These are phyloP conservation scores for Dendropsophus ebraccatus DNA, from an alignment of 2,113 vertebrate genomes.

Conservation along the genomic window DNA sequence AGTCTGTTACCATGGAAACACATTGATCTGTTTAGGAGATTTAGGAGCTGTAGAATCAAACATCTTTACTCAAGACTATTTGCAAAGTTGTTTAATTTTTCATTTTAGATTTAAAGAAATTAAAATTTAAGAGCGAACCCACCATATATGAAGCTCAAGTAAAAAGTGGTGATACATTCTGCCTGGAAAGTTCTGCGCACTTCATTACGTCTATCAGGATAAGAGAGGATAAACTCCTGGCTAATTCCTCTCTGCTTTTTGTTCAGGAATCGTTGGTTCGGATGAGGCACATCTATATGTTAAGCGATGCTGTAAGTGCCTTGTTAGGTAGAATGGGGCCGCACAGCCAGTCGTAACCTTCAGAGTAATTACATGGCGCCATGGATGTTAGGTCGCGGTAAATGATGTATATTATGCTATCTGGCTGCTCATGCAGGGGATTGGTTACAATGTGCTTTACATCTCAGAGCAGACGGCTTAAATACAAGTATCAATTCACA, in stretches of 20 bases:
- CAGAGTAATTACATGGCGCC: slow-evolving; percentile 13
- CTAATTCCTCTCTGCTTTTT: neutral
- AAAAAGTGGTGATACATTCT: neutral
- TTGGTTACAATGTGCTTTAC: neutral
- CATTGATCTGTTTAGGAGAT: no score
- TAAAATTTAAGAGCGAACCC: no score
- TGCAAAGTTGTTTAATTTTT: no score
- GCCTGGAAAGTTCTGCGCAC: neutral
- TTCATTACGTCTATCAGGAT: neutral
- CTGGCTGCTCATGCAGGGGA: neutral
- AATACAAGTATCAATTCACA: neutral
- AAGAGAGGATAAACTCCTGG: neutral
- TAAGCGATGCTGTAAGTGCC: neutral
- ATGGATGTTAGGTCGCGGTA: slow-evolving; percentile 10
- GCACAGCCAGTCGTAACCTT: neutral
- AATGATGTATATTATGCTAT: slow-evolving; percentile 15
- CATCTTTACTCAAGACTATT: no score
- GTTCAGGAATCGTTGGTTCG: neutral
- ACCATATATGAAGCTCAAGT: no score
- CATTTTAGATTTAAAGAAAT: no score
- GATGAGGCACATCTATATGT: neutral
- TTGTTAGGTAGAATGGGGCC: neutral
- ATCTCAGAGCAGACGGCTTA: neutral
- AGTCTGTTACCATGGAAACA: no score
- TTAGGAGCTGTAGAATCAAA: no score